phyloP scores from a whole-genome alignment of 2,797 vertebrate species.

The Coranthus polyacanthus region DNA sequence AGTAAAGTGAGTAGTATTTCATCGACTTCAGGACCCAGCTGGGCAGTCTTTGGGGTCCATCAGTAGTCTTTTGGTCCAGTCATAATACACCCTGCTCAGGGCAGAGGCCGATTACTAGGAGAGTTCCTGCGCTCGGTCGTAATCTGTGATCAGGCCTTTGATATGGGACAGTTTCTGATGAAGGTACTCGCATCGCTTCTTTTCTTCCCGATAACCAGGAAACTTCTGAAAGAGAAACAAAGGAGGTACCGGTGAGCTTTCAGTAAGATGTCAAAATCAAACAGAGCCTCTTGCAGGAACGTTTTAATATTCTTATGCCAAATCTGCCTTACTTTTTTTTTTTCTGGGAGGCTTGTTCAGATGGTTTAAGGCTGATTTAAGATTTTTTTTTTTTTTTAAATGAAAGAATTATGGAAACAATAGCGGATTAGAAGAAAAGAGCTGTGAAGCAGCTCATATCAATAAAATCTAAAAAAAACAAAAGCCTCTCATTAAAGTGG shows the following conservation, averaged over 20 bases:
- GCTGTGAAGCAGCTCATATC: too few species aligned
- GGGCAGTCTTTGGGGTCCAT: conserved; percentile 66
- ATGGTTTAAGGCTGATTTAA: too few species aligned
- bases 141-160: conserved; percentile 90
- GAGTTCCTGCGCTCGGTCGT: conserved; percentile 83
- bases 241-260: conserved; percentile 14
- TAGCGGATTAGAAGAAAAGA: too few species aligned
- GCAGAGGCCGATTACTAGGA: conserved; percentile 67
- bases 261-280: not conserved
- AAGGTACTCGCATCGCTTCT: conserved; percentile 89
- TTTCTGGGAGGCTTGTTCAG: too few species aligned
- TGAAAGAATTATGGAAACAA: too few species aligned
- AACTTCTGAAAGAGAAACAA: conserved; percentile 81
- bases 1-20: conserved; percentile 79
- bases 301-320: not conserved
- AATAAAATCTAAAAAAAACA: too few species aligned
- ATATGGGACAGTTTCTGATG: conserved; percentile 92
- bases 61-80: conserved; percentile 80
- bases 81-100: conserved; percentile 47
- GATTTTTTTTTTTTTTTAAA: too few species aligned
- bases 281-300: not conserved
- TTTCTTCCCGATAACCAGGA: conserved; percentile 90
- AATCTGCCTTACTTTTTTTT: too few species aligned
- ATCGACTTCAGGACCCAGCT: conserved; percentile 56
- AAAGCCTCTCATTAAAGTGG: too few species aligned